Evolutionary conservation across 2,113 vertebrate genomes (phyloP).

Genomic region (Catharus minimus): DNA sequence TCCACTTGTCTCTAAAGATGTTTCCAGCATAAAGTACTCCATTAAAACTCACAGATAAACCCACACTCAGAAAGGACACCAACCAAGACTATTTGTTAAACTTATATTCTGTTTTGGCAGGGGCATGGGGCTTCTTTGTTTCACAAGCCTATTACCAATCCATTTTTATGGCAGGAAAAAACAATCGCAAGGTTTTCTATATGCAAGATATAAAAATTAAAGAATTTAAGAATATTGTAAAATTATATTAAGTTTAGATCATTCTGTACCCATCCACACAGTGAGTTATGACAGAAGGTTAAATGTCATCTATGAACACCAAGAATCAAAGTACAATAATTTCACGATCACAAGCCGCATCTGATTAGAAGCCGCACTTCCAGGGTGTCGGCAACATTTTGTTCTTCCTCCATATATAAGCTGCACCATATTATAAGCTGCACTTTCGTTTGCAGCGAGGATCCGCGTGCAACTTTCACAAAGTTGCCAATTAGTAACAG

Average conservation of each 20-base stretch:
- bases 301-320: not conserved
- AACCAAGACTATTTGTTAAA: not conserved
- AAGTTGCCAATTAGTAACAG: no score
- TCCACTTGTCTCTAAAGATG: not conserved
- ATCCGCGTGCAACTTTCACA: no score
- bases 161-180: not conserved
- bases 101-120: not conserved
- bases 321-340: not conserved
- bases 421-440: no score
- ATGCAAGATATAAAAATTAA: not conserved
- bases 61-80: not conserved
- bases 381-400: no score
- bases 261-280: not conserved
- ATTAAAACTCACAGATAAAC: constrained; percentile 1
- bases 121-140: not conserved
- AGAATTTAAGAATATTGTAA: not conserved
- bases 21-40: not conserved
- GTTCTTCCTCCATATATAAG: no score
- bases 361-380: no score
- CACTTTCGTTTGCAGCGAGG: no score
- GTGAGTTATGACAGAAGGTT: not conserved
- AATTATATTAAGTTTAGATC: not conserved
- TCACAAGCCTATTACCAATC: not conserved
- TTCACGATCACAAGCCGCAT: no score
- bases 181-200: not conserved